phyloP scores from a whole-genome alignment of 2,888 invertebrate species.

The Trichogramma evanescens region DNA sequence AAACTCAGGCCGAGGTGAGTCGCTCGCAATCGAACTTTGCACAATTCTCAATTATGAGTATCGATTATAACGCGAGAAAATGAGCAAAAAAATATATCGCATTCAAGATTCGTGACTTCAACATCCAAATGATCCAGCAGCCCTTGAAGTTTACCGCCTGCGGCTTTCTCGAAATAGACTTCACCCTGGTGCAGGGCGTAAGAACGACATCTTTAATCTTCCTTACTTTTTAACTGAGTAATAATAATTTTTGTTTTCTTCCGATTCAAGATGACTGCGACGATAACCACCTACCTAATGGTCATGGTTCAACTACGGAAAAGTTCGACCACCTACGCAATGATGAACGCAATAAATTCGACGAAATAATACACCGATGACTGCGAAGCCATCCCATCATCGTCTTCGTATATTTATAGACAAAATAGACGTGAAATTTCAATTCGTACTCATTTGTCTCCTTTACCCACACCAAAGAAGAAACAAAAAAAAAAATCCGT shows the following conservation, averaged over 20 bases:
- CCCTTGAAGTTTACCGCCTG: constrained; percentile 32
- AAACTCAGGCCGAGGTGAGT: constrained; percentile 30
- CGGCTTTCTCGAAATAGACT: constrained; percentile 32
- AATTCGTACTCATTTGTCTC: too few species aligned
- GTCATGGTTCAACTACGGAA: constrained; percentile 32
- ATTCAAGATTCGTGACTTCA: constrained; percentile 33
- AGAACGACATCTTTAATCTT: not conserved
- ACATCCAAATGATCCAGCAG: constrained; percentile 33
- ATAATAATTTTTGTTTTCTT: not conserved
- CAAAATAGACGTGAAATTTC: not conserved
- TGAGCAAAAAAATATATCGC: not conserved
- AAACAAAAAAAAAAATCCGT: not conserved
- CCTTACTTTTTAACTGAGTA: not conserved
- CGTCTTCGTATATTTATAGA: too few species aligned
- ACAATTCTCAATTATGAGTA: too few species aligned
- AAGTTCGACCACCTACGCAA: not conserved
- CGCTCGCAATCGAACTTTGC: not conserved
- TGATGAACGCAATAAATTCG: not conserved
- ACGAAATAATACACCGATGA: not conserved
- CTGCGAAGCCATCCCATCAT: not conserved
- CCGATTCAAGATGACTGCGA: constrained; percentile 27
- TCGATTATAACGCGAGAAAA: too few species aligned
- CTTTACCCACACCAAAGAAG: too few species aligned
- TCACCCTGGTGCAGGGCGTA: constrained; percentile 31
- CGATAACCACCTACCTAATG: constrained; percentile 35